These are phyloP conservation scores for Apostichopus parvimensis DNA, from an alignment of 35 echinoderm and acorn worm genomes.

Conservation along the genomic window DNA sequence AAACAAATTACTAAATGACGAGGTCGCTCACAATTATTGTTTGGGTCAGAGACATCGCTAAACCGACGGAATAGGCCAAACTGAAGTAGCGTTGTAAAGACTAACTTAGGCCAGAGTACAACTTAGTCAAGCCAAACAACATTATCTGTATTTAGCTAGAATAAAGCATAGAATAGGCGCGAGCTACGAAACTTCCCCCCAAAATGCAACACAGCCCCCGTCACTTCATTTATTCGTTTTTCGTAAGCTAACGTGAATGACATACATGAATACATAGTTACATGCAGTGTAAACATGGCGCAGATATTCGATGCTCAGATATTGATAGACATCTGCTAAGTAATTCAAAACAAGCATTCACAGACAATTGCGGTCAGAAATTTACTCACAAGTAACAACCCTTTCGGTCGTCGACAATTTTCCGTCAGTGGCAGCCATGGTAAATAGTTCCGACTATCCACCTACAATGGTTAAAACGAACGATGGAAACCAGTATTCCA, in stretches of 20 bases:
- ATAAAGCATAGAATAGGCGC: background rate
- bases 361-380: background rate
- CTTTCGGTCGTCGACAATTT: conserved; percentile 60
- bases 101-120: too few species aligned
- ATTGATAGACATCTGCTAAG: conserved; percentile 39
- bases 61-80: too few species aligned
- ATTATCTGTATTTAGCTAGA: background rate
- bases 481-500: conserved; percentile 53
- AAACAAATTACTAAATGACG: too few species aligned
- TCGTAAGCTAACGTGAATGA: background rate
- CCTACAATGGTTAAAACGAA: conserved; percentile 38
- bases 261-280: background rate
- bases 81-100: too few species aligned
- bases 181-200: background rate
- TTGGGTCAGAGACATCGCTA: too few species aligned
- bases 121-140: background rate
- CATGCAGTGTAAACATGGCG: conserved; percentile 37
- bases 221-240: background rate
- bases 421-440: conserved; percentile 60
- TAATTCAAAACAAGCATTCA: conserved; percentile 3
- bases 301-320: conserved; percentile 33
- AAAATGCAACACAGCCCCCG: background rate
- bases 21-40: too few species aligned
- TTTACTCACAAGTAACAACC: conserved; percentile 65
- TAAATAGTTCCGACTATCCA: conserved; percentile 57